Evolutionary conservation across 2,797 vertebrate genomes (phyloP).

Genomic region (Micromesistius poutassou): DNA sequence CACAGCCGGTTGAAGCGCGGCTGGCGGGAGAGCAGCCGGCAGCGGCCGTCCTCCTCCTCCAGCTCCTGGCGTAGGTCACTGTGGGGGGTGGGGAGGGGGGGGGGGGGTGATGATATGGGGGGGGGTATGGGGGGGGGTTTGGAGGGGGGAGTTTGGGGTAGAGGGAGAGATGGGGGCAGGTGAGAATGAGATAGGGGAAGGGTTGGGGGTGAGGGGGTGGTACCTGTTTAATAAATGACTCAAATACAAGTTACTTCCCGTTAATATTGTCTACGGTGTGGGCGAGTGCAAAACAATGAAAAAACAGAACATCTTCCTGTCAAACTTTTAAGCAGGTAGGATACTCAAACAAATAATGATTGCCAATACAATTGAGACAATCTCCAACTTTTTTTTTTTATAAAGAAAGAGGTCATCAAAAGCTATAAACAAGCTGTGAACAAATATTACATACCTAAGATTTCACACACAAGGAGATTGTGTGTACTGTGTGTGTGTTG

Average conservation of each 20-base stretch:
- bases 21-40: conserved; percentile 87
- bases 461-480: neutral
- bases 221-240: no score
- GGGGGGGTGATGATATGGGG: no score
- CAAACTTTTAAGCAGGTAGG: no score
- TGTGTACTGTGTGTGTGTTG: neutral
- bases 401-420: no score
- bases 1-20: conserved; percentile 87
- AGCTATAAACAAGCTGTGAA: no score
- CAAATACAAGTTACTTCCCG: no score
- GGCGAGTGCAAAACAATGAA: no score
- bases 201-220: neutral
- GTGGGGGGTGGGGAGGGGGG: conserved; percentile 25
- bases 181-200: neutral
- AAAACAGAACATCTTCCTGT: no score
- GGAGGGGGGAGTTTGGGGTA: neutral
- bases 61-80: conserved; percentile 92
- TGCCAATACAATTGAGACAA: no score
- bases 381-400: no score
- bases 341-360: no score
- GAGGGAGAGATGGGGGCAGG: neutral
- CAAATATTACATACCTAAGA: neutral
- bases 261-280: no score
- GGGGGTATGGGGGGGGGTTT: neutral
- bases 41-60: conserved; percentile 88